Percentiles rank a stretch among this genome's conserved stretches.
Evolutionary conservation across 2,888 invertebrate species (phyloP).

Genomic region (Dynastes maya): DNA sequence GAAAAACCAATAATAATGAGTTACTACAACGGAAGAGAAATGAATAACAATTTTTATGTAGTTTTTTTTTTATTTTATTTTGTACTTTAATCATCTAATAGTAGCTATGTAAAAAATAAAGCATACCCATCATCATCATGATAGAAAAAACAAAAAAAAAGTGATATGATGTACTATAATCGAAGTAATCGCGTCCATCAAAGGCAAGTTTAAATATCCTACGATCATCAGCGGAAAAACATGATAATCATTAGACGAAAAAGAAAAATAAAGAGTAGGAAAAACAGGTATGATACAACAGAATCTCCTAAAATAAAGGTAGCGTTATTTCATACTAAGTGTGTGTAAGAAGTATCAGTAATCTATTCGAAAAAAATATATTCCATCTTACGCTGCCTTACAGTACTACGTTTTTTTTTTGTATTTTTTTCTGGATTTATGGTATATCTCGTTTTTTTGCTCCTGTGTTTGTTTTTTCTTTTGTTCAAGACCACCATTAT

Average conservation of each 20-base stretch:
- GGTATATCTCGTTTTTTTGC: slow-evolving; percentile 17
- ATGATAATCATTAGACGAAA: slow-evolving; percentile 9
- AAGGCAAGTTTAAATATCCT: slow-evolving; percentile 27
- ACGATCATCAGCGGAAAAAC: slow-evolving; percentile 26
- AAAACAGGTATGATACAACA: slow-evolving; percentile 6
- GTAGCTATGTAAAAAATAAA: slow-evolving; percentile 53
- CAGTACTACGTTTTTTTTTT: slow-evolving; percentile 20
- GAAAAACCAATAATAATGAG: slow-evolving; percentile 21
- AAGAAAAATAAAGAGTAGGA: not conserved
- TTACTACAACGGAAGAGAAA: slow-evolving; percentile 31
- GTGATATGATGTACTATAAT: slow-evolving; percentile 2
- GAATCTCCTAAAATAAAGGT: slow-evolving; percentile 21
- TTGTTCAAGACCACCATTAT: slow-evolving; percentile 47
- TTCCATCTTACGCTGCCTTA: slow-evolving; percentile 49
- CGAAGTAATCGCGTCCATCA: slow-evolving; percentile 11
- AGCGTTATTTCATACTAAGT: slow-evolving; percentile 23
- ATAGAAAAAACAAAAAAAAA: slow-evolving; percentile 33
- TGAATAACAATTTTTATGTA: slow-evolving; percentile 46
- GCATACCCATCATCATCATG: slow-evolving; percentile 50
- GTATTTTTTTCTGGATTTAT: slow-evolving; percentile 20
- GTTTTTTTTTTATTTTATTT: slow-evolving; percentile 52
- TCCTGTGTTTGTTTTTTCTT: slow-evolving; percentile 30
- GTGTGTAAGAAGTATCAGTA: slow-evolving; percentile 36
- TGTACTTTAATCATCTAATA: slow-evolving; percentile 55
- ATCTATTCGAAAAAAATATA: slow-evolving; percentile 50